Evolutionary conservation across 30 jellyfish, hydroid and myxozoan species (phyloP), one percentile per base, ranked within the genome.

Genomic region (Nemopilema nomurai): DNA sequence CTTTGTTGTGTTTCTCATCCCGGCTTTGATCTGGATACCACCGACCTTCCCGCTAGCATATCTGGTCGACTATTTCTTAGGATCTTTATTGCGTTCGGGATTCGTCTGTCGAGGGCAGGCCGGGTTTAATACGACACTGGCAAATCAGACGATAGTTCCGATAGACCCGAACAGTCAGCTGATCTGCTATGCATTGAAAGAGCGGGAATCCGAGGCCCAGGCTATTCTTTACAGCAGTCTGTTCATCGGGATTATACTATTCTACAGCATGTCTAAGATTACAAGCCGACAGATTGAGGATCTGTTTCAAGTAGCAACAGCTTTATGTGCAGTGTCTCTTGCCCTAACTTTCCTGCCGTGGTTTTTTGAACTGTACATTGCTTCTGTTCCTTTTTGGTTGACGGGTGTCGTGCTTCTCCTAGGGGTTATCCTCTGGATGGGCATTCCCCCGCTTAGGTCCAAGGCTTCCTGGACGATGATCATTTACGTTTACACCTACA

Each of bases 381-480:
- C 88, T 16, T 20, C 52, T 6, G 79, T 76, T 16, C 90, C 88
- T 17, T n/a, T 27, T 26, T 90, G 97, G 97, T 49, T 90, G 65
- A 82, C 62, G 22, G 57, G 78, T 22, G 85, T 90, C 51, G 69
- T 82, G 18, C 32, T 82, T 51, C 16, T 23, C 13, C 83, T 90
- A 19, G 88, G 90, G 65, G 81, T 69, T 6, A 72, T 90, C 27
- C 80, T 90, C 1, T 90, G 97, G 97, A 76, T 90, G 93, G 97
- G 97, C 18, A 82, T 90, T 16, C 97, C 97, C 20, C 97, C 88
- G 23, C 52, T 90, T 18, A 28, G 97, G 28, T 49, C 78, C 81
- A 82, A 70, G 28, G 97, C 97, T 1, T 64, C 97, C 31, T 90
- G 97, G 97, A 50, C 90, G 49, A 72, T 90, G 81, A 9, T 90